Evolutionary conservation across 2,888 invertebrate species (phyloP), one percentile per base, ranked within the genome.

Genomic region (Agrotis puta): DNA sequence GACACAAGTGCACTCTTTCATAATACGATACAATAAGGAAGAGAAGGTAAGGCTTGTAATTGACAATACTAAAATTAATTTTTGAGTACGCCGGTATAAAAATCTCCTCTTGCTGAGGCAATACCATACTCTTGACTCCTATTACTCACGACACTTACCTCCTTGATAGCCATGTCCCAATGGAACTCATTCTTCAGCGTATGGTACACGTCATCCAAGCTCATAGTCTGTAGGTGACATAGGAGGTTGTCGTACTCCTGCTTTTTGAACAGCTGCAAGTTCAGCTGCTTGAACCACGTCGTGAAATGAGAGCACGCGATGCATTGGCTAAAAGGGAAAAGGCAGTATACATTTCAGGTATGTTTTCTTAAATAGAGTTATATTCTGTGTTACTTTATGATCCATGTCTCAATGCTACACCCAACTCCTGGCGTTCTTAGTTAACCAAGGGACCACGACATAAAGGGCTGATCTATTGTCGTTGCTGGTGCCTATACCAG

Each of bases 111-210:
- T 2, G 0, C 24, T 54, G 11, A 18, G 11, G 5, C 18, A 27
- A 56, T 14, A 16, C 45, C 45, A 14, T 33, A n/a, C 13, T 20
- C n/a, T 3, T 20, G 14, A 14, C 6, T n/a, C n/a, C n/a, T 11
- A 11, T 39, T 39, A 5, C 39, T 11, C 4, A 39, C 1, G 1
- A 39, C 2, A 16, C 16, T 78, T 70, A 96, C 97, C 94, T 97
- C 97, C 71, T 82, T 92, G 20, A 96, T 85, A 1, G 96, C 96
- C 94, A 97, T 96, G 69, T 97, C 96, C 97, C 97, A 97, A 69
- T 96, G 95, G 86, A 97, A 96, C 76, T 96, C 94, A 27, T 94
- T 92, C 70, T 94, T 91, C 22, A 97, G 84, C 0, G 92, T 86
- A 14, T 87, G 85, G 69, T 96, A 91, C 0, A 97, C 85, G 2